Base-by-base conservation (phyloP, 2,888 invertebrate species). In the Euclidia mi region DNA sequence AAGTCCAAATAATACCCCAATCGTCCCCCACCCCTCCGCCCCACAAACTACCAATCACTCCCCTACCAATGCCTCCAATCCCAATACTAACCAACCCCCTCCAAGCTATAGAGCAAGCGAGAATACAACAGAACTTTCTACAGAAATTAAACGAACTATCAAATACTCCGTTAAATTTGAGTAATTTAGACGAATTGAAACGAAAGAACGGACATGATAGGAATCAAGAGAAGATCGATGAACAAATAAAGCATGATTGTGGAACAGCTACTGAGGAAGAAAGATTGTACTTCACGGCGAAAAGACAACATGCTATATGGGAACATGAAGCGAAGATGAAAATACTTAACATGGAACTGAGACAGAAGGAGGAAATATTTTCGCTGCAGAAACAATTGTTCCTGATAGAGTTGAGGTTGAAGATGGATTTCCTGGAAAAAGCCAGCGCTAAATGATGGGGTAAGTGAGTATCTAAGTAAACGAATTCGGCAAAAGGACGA, bases 251-350 rank as follows among this genome's bases (percentile, higher is more conserved):
- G 56, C 83, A 88, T 29, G 90, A 90, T 35, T 87, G 82, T 41
- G 82, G 83, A 0, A 77, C 82, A 0, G 90, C 92, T 0, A 91
- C 92, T 0, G 94, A 94, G 7, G 93, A 93, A 20, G 93, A 94
- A 50, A 76, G 90, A 32, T 56, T 94, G 32, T 95, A 94, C 63
- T 95, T 89, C 64, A 83, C 84, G 0, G 94, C 94, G 10, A 94
- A 94, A 65, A 73, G 95, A 4, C 94, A 94, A 35, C 95, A 95
- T 70, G 95, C 95, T 0, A 86, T 90, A 17, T 92, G 92, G 91
- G 95, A 95, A 51, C 95, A 95, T 72, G 95, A 95, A 52, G 94
- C 94, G 1, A 94, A 94, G 59, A 95, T 95, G 95, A 94, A 94
- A 51, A 94, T 94, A 1, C 67, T 95, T 0, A 92, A 93, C 56